Evolutionary conservation across 2,888 invertebrate genomes (phyloP).

Genomic region (Spisula solida): DNA sequence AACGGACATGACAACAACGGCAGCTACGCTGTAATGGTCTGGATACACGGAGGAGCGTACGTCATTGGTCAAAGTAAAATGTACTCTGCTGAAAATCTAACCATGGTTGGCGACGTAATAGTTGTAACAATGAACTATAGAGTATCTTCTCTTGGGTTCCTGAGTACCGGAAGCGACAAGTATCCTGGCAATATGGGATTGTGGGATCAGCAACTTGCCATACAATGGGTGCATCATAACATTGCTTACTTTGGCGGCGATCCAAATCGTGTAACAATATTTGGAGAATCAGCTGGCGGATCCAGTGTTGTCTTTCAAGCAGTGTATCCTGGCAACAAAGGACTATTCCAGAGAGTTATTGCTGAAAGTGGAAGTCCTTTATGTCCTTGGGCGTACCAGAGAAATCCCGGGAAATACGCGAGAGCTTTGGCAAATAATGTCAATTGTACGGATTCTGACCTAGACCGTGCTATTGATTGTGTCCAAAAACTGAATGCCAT

Average conservation of each 20-base stretch:
- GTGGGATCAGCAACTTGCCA: constrained; percentile 97
- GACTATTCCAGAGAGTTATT: constrained; percentile 93
- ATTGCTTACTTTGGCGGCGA: constrained; percentile 90
- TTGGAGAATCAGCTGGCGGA: constrained; percentile 98
- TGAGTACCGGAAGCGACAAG: constrained; percentile 72
- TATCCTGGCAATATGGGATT: constrained; percentile 90
- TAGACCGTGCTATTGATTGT: constrained; percentile 92
- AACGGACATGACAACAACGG: not conserved
- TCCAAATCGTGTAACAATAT: constrained; percentile 96
- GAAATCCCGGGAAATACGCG: constrained; percentile 93
- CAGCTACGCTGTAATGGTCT: constrained; percentile 70
- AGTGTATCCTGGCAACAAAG: constrained; percentile 95
- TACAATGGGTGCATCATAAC: constrained; percentile 88
- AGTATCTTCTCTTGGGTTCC: constrained; percentile 77
- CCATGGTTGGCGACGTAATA: constrained; percentile 67
- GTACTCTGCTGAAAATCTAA: constrained; percentile 73
- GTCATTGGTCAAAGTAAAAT: constrained; percentile 71
- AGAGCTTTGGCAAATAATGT: constrained; percentile 94
- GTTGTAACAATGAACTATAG: constrained; percentile 79
- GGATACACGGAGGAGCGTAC: constrained; percentile 75
- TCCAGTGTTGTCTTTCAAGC: constrained; percentile 93
- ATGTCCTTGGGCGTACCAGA: constrained; percentile 96
- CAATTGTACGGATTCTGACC: constrained; percentile 91
- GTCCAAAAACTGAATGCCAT: constrained; percentile 88
- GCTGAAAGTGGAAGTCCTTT: constrained; percentile 97